Conservation (phyloP, 2,888 invertebrate genomes). For the Prosopocoilus inquinatus region DNA sequence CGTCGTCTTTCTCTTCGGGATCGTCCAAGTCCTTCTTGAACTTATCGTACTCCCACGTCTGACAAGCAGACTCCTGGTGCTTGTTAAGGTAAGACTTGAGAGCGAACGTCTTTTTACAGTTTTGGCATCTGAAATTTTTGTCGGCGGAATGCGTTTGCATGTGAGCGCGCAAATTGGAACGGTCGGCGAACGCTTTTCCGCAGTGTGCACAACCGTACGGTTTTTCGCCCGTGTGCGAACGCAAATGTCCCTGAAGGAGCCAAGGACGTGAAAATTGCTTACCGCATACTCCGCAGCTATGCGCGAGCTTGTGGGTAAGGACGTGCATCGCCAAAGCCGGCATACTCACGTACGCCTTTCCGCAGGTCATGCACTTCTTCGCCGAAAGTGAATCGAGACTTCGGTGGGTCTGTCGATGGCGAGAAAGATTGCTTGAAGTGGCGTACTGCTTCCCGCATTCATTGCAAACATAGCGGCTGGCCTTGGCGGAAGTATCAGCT, state of each 20-base stretch:
- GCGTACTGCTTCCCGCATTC: constrained; percentile 92
- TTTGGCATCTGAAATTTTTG: constrained; percentile 84
- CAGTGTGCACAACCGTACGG: constrained; percentile 94
- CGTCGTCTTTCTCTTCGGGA: neutral
- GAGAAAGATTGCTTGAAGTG: constrained; percentile 82
- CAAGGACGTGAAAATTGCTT: constrained; percentile 96
- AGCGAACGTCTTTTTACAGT: constrained; percentile 88
- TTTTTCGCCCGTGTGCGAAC: constrained; percentile 91
- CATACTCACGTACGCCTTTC: constrained; percentile 96
- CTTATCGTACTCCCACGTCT: constrained; percentile 57
- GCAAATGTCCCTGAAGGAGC: constrained; percentile 82
- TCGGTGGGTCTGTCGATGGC: constrained; percentile 89
- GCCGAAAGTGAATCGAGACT: constrained; percentile 91
- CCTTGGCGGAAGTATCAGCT: constrained; percentile 30
- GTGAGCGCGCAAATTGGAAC: constrained; percentile 89
- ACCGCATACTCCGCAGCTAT: constrained; percentile 89
- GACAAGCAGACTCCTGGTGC: constrained; percentile 88
- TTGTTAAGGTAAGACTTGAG: constrained; percentile 94
- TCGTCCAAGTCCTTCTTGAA: constrained; percentile 10
- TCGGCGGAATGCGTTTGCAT: constrained; percentile 92
- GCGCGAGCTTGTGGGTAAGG: constrained; percentile 86
- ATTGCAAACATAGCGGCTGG: constrained; percentile 68
- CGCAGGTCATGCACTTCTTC: constrained; percentile 91
- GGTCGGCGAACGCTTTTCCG: constrained; percentile 92
- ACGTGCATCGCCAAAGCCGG: constrained; percentile 94